Base-by-base conservation (phyloP, 1,140 invertebrate genomes). In the Drosophila malerkotliana region DNA sequence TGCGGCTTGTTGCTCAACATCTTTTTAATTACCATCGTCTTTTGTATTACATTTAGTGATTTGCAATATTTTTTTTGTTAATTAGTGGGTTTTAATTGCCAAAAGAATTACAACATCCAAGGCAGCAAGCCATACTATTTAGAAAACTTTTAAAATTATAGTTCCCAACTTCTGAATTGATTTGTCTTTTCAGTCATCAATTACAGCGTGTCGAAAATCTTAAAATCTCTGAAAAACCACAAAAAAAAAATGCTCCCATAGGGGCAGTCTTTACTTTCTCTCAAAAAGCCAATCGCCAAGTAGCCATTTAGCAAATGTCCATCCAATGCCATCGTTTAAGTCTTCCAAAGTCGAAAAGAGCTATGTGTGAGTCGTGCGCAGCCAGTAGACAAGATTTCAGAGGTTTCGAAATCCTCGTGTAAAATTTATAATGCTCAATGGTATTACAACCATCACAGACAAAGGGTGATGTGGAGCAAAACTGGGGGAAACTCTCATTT, bases 11-110 rank as follows among this genome's bases (percentile, higher is more conserved):
- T 74, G 69, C 76, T 82, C 77, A 79, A 77, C 62, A 82, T 82
- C 69, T 69, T 81, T 82, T 82, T 82, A 81, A 82, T 82, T 81
- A 74, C 67, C 63, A 55, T 58, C 63, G 54, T 37, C 61, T 61
- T 56, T 53, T 67, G 45, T 41, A 4, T 18, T 51, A 9, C 41
- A 56, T 45, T 44, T 44, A 12, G 34, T 8, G 32, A 32, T 37
- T 37, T 28, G 5, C 26, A 28, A 28, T 28, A 6, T 28, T 3
- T 12, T 37, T n/a, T 37, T 12, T 37, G 10, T 37, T 37, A 37
- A 37, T 37, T 37, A 37, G 12, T 37, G 10, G 34, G 34, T 37
- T 44, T 14, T 14, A 18, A 44, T 44, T 18, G 12, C 8, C 34
- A 9, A 37, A 37, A 1, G 39, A n/a, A n/a, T 41, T 14, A 14